Base-by-base conservation (phyloP, 2,888 invertebrate species). In the Andrena minutula region DNA sequence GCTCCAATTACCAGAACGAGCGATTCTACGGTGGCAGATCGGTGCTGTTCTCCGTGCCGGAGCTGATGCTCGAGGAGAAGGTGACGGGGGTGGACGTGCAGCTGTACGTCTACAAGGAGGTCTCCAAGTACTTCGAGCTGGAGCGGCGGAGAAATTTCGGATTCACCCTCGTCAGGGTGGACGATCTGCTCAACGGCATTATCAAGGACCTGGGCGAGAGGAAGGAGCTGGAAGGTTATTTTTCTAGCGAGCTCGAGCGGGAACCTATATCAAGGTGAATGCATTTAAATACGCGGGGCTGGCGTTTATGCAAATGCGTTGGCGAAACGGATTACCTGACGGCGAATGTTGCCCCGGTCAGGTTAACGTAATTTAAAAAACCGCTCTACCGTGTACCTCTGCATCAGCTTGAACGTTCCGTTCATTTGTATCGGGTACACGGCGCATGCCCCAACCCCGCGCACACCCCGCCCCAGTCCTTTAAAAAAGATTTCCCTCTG, bases 21-120 rank as follows among this genome's bases (percentile, higher is more conserved):
- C 63, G 75, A 2, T 93, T 93, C 70, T 75, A 92, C 78, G 92
- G 93, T n/a, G 93, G 93, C 2, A 91, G 86, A 72, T 93, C 93
- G 6, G 74, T 93, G 5, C 86, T 93, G 3, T 92, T 93, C 65
- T 76, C 92, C 3, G 26, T 93, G 2, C 89, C 92, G 2, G 76
- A 85, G n/a, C 35, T 58, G 1, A 72, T 66, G 4, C 83, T 93
- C 0, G 72, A 83, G 26, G 66, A 81, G 16, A 66, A 70, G 32
- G 85, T 87, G 41, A 61, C 71, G 10, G 86, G 73, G 7, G 78
- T 91, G 16, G 87, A 89, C 47, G 69, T 92, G 16, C 90, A 91
- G 51, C 69, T 92, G 16, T 87, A 86, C 82, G 90, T 91, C 5
- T 84, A 65, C 23, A 90, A 88, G 41, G 88, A 90, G 51, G 76